Percentiles rank a stretch among this genome's conserved stretches.
phyloP scores from a whole-genome alignment of 2,113 vertebrate species.

The Corvus cornix region DNA sequence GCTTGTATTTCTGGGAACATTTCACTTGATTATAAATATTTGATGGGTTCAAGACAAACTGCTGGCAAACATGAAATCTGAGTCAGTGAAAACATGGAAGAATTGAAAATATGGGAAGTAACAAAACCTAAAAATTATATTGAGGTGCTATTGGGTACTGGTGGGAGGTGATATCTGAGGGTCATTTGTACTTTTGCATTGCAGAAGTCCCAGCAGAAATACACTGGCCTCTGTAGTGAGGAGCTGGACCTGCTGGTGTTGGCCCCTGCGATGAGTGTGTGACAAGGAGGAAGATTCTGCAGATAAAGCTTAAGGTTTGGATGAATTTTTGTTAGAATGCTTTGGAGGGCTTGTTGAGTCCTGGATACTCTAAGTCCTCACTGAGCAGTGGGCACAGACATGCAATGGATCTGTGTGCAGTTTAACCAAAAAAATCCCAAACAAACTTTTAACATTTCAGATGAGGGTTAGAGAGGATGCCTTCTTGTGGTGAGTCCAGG shows the following conservation, averaged over 20 bases:
- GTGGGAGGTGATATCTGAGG: neutral
- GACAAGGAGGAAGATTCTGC: neutral
- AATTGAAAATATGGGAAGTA: neutral
- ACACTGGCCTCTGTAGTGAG: neutral
- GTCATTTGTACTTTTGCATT: neutral
- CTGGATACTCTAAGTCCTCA: neutral
- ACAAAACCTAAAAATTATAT: neutral
- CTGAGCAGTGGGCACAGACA: neutral
- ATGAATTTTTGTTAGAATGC: neutral
- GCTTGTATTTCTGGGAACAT: neutral
- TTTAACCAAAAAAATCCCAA: neutral
- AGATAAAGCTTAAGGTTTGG: neutral
- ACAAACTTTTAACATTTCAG: neutral
- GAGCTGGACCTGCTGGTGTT: neutral
- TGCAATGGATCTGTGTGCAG: rapidly evolving
- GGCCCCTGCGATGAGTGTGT: neutral
- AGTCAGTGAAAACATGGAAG: neutral
- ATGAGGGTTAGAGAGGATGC: neutral
- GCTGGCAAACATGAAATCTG: neutral
- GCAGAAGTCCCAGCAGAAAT: neutral
- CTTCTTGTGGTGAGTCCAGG: neutral
- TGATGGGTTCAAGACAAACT: neutral
- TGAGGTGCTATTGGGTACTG: neutral
- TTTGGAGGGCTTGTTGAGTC: neutral
- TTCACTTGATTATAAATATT: neutral